Evolutionary conservation across 2,113 vertebrate species (phyloP).

Genomic region (Dromiciops gliroides): DNA sequence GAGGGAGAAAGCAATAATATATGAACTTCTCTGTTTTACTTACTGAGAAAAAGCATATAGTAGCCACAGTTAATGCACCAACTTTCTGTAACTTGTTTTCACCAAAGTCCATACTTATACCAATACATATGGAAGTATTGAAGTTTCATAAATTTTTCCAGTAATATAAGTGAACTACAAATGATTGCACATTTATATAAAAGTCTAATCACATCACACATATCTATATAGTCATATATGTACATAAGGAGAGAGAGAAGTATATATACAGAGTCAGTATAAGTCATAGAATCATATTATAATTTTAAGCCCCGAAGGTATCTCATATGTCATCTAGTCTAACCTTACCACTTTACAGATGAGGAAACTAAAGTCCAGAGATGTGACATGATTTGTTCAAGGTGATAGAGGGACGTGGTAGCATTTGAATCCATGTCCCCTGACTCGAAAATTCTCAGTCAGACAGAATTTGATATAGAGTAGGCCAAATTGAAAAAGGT

Average conservation of each 20-base stretch:
- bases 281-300: not conserved
- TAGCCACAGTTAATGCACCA: not conserved
- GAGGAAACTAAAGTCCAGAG: not conserved
- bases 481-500: not conserved
- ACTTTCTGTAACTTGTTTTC: not conserved
- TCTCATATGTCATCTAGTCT: not conserved
- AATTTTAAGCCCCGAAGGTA: not conserved
- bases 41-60: not conserved
- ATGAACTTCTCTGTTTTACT: not conserved
- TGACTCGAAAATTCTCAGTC: not conserved
- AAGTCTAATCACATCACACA: not conserved
- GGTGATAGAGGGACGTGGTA: not conserved
- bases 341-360: not conserved
- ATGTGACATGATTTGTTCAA: not conserved
- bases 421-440: not conserved
- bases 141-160: not conserved
- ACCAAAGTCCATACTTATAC: not conserved
- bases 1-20: not conserved
- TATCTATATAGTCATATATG: not conserved
- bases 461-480: not conserved
- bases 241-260: not conserved
- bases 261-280: not conserved
- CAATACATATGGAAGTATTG: not conserved
- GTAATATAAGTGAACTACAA: not conserved
- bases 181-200: not conserved